phyloP scores from a whole-genome alignment of 35 echinoderm and acorn worm species.

The Ophiothrix spiculata region DNA sequence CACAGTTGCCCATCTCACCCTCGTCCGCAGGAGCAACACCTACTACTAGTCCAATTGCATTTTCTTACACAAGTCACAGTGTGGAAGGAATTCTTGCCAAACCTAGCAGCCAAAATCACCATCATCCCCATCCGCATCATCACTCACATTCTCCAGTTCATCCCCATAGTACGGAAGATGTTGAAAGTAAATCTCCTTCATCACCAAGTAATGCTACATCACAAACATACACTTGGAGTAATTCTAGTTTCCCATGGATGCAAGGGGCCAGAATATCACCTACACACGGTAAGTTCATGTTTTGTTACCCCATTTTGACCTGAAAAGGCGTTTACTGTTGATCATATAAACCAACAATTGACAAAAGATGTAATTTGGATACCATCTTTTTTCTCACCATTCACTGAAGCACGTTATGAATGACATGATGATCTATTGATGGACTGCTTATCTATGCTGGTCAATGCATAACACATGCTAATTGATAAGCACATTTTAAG shows the following conservation, averaged over 20 bases:
- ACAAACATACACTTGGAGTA: constrained; percentile 57
- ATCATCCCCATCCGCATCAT: not conserved
- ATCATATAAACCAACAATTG: no score
- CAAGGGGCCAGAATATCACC: constrained; percentile 41
- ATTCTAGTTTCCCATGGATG: constrained; percentile 60
- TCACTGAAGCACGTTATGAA: no score
- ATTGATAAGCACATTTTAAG: no score
- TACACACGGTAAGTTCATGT: constrained; percentile 19
- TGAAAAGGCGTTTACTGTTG: no score
- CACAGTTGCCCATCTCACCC: constrained; percentile 12
- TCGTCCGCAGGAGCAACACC: constrained; percentile 16
- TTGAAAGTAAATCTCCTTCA: constrained; percentile 16
- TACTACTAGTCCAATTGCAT: not conserved
- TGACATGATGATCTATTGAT: no score
- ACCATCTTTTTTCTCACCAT: no score
- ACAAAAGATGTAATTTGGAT: no score
- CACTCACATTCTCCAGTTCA: not conserved
- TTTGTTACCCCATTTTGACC: no score
- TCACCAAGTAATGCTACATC: constrained; percentile 60
- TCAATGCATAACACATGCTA: no score
- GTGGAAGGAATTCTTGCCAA: constrained; percentile 57
- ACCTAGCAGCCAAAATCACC: not conserved
- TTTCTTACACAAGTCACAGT: constrained; percentile 46
- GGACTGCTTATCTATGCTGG: no score
- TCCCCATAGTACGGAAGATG: constrained; percentile 3